Evolutionary conservation across 1,140 invertebrate genomes (phyloP), one percentile per base, ranked within the genome.

Genomic region (Ditylenchus dipsaci): DNA sequence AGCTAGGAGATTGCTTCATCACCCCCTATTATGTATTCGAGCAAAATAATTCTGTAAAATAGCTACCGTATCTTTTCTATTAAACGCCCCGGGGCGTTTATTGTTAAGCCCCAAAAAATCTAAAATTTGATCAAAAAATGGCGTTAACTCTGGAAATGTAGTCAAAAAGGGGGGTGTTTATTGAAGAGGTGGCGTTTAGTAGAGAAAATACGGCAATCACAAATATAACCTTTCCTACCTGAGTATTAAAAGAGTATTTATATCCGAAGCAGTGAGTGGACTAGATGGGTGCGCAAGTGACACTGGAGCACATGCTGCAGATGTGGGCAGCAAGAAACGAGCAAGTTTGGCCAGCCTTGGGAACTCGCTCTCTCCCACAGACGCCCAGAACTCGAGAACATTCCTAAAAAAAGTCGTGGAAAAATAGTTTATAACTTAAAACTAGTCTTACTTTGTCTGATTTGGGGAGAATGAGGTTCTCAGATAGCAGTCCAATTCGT

Each of bases 381-480:
- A 74, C 3, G 69, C 65, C 73, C 73, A 75, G 53, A 75, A 75
- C 43, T 75, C 73, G 19, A 72, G 73, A 47, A 75, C 59, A 27
- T 73, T 58, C 70, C 75, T 76, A 29, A 57, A 76, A 65, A n/a
- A 59, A 73, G 9, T 56, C 21, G 17, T 3, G 29, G 13, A 61
- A 5, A 61, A 5, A 3, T 7, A 61, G 19, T 5, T 30, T 61
- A 7, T 61, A 27, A 33, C 17, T 53, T n/a, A n/a, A n/a, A 15
- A 3, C 15, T 53, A 53, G 23, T 29, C 45, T 60, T 45, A 73
- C 71, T 33, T 62, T 11, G 72, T 73, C 43, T 74, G 61, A 19
- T 30, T 57, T 7, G 19, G 53, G 15, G 75, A 53, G 56, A 76
- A 76, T 5, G 71, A 63, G 21, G 67, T 60, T 19, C 70, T 60